Conservation (phyloP, 2,113 vertebrate genomes). For the Oxygymnocypris stewartii region DNA sequence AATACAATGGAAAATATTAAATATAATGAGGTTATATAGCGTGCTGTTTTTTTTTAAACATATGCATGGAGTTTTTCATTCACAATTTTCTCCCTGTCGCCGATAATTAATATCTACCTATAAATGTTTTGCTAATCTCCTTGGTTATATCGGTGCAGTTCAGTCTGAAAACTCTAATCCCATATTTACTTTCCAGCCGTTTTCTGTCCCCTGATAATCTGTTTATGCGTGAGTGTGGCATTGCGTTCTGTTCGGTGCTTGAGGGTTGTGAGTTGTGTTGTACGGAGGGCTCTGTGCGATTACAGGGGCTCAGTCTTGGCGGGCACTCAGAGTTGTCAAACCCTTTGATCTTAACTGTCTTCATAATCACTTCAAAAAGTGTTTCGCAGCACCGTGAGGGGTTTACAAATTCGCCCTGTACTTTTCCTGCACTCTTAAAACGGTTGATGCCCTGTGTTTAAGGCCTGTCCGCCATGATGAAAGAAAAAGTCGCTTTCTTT, state of each 20-base stretch:
- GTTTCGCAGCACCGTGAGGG: conserved; percentile 66
- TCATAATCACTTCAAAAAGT: conserved; percentile 75
- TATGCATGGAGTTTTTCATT: conserved; percentile 11
- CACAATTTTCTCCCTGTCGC: neutral
- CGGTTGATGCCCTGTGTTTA: conserved; percentile 48
- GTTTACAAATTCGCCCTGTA: conserved; percentile 66
- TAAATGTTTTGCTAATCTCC: conserved; percentile 44
- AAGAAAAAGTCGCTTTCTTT: neutral
- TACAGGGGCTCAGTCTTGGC: conserved; percentile 71
- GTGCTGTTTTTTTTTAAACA: neutral
- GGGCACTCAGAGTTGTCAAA: conserved; percentile 73
- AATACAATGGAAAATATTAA: neutral
- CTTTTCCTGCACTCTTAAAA: conserved; percentile 57
- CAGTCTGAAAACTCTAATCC: conserved; percentile 47
- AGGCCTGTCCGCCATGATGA: conserved; percentile 45
- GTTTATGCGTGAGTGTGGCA: conserved; percentile 74
- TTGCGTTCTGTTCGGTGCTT: conserved; percentile 61
- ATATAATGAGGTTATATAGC: neutral
- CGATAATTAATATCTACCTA: conserved; percentile 53
- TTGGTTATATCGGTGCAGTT: conserved; percentile 33
- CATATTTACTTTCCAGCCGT: conserved; percentile 46
- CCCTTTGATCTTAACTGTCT: conserved; percentile 78
- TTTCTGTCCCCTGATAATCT: conserved; percentile 70
- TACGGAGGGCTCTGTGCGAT: conserved; percentile 69
- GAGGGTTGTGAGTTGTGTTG: conserved; percentile 61